Evolutionary conservation across 2,113 vertebrate species (phyloP).

Genomic region (Brevimyrus niger): DNA sequence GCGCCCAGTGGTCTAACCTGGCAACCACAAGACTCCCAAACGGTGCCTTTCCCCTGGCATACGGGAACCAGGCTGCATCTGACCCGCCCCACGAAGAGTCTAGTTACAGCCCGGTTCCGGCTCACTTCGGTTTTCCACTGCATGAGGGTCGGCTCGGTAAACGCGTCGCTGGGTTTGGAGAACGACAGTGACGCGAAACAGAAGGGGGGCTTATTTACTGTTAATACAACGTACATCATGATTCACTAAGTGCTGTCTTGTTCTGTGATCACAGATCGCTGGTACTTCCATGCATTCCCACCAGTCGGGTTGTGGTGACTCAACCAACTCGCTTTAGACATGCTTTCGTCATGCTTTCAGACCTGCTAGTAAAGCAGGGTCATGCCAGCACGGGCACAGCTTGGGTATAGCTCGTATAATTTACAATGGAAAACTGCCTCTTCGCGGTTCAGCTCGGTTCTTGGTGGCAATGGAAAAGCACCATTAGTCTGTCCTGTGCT

Average conservation of each 20-base stretch:
- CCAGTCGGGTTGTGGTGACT: background rate
- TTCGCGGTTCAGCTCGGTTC: background rate
- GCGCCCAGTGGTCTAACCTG: background rate
- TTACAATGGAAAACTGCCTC: background rate
- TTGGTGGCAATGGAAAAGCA: background rate
- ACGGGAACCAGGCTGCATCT: background rate
- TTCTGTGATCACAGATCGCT: background rate
- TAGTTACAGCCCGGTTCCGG: background rate
- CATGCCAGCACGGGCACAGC: background rate
- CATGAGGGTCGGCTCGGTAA: no score
- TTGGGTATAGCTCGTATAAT: background rate
- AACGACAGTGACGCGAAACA: background rate
- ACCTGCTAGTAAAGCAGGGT: background rate
- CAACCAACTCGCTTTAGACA: background rate
- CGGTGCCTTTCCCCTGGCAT: background rate
- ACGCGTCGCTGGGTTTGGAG: no score
- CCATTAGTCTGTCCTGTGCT: background rate
- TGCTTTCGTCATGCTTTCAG: background rate
- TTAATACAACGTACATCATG: background rate
- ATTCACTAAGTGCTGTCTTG: background rate
- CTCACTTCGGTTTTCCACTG: background rate
- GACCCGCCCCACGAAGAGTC: background rate
- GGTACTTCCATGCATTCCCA: background rate
- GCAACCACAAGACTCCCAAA: background rate
- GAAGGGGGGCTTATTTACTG: background rate